phyloP scores from a whole-genome alignment of 2,113 vertebrate species.

The Irena cyanogastra region DNA sequence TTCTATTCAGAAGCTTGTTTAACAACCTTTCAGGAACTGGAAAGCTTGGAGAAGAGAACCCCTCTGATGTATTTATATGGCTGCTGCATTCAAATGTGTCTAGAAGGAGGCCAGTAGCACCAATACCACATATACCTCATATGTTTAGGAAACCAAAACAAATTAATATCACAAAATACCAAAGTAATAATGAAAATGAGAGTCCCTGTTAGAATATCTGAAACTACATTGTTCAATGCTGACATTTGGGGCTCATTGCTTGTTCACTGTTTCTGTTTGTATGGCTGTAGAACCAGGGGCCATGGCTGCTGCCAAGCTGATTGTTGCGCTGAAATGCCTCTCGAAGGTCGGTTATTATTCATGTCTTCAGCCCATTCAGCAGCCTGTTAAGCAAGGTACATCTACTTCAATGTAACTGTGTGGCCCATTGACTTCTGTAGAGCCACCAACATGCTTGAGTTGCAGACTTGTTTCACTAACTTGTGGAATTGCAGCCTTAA shows the following conservation, averaged over 20 bases:
- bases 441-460: not conserved
- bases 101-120: not conserved
- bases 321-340: not conserved
- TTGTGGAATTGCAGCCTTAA: not conserved
- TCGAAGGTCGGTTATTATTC: not conserved
- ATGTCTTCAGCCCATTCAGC: not conserved
- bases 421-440: not conserved
- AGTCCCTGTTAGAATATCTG: not conserved
- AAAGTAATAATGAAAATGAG: not conserved
- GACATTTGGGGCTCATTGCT: not conserved
- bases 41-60: not conserved
- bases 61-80: not conserved
- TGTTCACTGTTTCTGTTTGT: not conserved
- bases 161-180: not conserved
- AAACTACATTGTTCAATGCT: not conserved
- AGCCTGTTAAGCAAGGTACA: not conserved
- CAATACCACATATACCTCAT: not conserved
- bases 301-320: not conserved
- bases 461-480: not conserved
- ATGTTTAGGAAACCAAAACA: not conserved
- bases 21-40: not conserved
- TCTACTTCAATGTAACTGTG: not conserved
- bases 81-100: not conserved
- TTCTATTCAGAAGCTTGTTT: not conserved
- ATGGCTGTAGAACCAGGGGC: not conserved